Conservation (phyloP, 2,888 invertebrate genomes). For the Xylota sylvarum region DNA sequence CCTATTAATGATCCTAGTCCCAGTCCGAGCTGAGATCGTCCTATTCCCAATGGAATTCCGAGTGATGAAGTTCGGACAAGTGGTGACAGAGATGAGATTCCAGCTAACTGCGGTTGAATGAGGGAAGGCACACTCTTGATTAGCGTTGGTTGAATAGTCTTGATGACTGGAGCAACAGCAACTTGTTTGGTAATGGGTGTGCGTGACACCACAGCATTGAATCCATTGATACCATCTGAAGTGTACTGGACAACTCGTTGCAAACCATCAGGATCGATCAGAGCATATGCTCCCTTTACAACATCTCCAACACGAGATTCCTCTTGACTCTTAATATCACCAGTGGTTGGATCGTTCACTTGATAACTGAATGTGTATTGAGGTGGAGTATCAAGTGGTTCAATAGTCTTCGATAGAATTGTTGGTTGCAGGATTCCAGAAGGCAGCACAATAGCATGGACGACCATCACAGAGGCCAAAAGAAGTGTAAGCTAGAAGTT, state of each 20-base stretch:
- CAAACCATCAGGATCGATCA: conserved; percentile 86
- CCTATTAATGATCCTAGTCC: background rate
- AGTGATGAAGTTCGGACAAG: background rate
- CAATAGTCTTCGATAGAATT: conserved; percentile 37
- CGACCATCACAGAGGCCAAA: conserved; percentile 57
- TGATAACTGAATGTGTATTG: conserved; percentile 84
- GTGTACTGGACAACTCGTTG: conserved; percentile 86
- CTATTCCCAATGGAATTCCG: background rate
- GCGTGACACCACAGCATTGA: conserved; percentile 55
- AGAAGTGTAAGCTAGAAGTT: conserved; percentile 45
- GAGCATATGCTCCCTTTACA: conserved; percentile 85
- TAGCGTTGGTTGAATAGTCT: conserved; percentile 41
- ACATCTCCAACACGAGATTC: conserved; percentile 86
- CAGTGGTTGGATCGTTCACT: conserved; percentile 85
- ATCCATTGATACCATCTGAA: conserved; percentile 59
- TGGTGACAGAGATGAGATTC: background rate
- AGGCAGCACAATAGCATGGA: conserved; percentile 42
- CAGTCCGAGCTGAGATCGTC: no score
- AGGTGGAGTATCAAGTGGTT: conserved; percentile 78
- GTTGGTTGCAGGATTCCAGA: conserved; percentile 43
- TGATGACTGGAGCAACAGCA: conserved; percentile 37
- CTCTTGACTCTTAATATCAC: conserved; percentile 85
- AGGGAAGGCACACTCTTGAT: conserved; percentile 37
- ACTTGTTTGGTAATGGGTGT: conserved; percentile 46
- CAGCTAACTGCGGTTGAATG: conserved; percentile 3